Evolutionary conservation across 2,888 invertebrate species (phyloP).

Genomic region (Brachylomia viminalis): DNA sequence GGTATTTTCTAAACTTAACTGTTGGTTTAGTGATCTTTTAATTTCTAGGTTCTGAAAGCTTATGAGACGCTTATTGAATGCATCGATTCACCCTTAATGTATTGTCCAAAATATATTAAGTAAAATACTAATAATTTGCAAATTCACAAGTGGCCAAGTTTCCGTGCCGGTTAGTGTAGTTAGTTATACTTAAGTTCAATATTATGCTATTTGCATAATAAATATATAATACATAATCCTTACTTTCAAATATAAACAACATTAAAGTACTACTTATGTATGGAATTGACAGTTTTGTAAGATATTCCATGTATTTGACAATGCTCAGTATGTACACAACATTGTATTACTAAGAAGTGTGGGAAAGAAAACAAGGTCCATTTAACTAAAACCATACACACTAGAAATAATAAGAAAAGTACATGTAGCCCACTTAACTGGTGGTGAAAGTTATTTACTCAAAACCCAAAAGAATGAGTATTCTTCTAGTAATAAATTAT

Average conservation of each 20-base stretch:
- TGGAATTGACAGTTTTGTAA: slow-evolving; percentile 39
- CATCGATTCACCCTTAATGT: no score
- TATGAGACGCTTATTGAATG: no score
- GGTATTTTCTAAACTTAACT: no score
- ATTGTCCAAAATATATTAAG: no score
- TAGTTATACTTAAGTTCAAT: neutral
- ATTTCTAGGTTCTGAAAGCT: no score
- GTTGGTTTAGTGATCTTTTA: no score
- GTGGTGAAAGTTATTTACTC: slow-evolving; percentile 52
- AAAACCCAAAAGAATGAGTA: slow-evolving; percentile 46
- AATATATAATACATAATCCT: neutral
- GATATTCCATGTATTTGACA: slow-evolving; percentile 47
- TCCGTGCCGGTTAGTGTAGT: no score
- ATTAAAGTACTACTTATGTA: neutral
- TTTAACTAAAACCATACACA: slow-evolving; percentile 29
- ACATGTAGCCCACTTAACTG: slow-evolving; percentile 38
- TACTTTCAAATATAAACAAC: neutral
- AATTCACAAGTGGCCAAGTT: no score
- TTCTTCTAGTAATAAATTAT: slow-evolving; percentile 31
- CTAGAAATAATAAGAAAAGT: slow-evolving; percentile 28
- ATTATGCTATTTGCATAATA: neutral
- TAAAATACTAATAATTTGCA: no score
- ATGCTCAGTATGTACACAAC: slow-evolving; percentile 39
- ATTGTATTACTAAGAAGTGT: slow-evolving; percentile 42
- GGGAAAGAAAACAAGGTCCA: slow-evolving; percentile 47